Evolutionary conservation across 2,797 vertebrate genomes (phyloP).

Genomic region (Babyrousa celebensis): DNA sequence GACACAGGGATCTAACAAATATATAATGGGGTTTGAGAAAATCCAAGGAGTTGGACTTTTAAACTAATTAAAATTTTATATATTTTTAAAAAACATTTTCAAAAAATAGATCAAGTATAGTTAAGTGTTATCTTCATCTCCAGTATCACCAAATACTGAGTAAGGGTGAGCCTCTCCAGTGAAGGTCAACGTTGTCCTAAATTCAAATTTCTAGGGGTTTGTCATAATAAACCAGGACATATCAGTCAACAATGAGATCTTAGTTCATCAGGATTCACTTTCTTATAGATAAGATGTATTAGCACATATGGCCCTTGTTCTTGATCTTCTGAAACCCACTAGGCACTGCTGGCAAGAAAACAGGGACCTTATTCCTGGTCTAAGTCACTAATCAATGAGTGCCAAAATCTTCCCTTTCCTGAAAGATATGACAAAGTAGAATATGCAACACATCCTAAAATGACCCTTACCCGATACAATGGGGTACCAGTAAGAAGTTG

Average conservation of each 20-base stretch:
- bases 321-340: conserved; percentile 22
- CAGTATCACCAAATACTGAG: not conserved
- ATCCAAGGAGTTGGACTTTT: not conserved
- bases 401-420: conserved; percentile 56
- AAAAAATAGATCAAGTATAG: not conserved
- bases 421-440: conserved; percentile 57
- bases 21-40: not conserved
- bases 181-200: not conserved
- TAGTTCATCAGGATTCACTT: not conserved
- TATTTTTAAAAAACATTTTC: not conserved
- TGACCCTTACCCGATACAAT: not conserved
- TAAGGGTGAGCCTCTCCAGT: not conserved
- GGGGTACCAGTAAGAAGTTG: conserved; percentile 67
- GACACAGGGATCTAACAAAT: not conserved
- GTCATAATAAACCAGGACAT: not conserved
- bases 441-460: conserved; percentile 33
- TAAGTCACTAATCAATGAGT: conserved; percentile 44
- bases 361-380: not conserved
- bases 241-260: not conserved
- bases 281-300: conserved; percentile 14
- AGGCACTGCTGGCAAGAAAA: conserved; percentile 27
- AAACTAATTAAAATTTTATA: not conserved
- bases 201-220: conserved; percentile 28
- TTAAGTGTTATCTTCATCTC: conserved; percentile 4
- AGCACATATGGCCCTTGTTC: not conserved